These are phyloP conservation scores for Nesogale talazaci DNA, from an alignment of 2,113 vertebrate genomes.

Conservation along the genomic window DNA sequence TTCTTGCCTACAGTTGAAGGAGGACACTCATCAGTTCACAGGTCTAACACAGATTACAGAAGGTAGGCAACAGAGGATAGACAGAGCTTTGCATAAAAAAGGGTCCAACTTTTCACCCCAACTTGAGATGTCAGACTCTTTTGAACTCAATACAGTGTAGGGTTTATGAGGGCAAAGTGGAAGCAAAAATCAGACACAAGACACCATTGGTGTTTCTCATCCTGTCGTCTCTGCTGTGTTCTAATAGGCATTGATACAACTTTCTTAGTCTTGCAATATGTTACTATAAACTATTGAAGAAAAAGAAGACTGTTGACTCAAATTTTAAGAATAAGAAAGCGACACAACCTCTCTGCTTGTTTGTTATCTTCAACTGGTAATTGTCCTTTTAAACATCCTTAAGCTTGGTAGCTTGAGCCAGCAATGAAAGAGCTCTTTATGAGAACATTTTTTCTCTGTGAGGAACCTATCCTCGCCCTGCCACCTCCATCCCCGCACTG, in stretches of 20 bases:
- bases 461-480: no score
- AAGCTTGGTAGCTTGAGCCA: no score
- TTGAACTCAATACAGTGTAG: background rate
- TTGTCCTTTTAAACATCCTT: no score
- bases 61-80: background rate
- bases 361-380: no score
- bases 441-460: no score
- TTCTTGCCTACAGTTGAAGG: background rate
- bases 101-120: background rate
- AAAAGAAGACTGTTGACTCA: background rate
- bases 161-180: background rate
- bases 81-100: background rate
- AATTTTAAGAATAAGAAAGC: background rate
- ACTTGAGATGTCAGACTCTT: background rate
- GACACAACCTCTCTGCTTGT: background rate
- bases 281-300: background rate
- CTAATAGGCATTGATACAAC: background rate
- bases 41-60: background rate
- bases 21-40: background rate
- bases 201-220: background rate
- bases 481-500: no score
- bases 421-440: no score
- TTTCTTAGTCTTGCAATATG: background rate
- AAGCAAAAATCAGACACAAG: background rate
- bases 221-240: background rate